Base-by-base conservation (phyloP, 2,888 invertebrate genomes). In the Ectemnius cavifrons region DNA sequence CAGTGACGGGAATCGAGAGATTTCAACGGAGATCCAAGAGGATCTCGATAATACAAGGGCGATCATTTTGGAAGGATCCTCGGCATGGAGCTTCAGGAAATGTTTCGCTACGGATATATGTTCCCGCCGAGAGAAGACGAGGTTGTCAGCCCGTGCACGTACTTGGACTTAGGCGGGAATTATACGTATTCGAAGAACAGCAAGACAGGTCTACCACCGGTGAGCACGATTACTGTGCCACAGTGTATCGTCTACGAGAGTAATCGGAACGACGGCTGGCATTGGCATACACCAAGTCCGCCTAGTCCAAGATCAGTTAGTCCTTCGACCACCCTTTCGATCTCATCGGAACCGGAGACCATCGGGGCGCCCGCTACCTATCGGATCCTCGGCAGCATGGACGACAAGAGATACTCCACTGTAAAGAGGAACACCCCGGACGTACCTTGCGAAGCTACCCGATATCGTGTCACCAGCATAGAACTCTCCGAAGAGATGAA, bases 271-370 rank as follows among this genome's bases (percentile, higher is more conserved):
- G 91, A 91, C 78, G 90, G 90, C 5, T 91, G 91, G 90, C 88
- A 91, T 71, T 91, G 91, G 90, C 88, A 91, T 71, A 90, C 91
- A 1, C 91, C 91, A 1, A 90, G 90, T 73, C 90, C 90, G 0
- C 87, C 89, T 0, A 90, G 90, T 73, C 67, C 89, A 6, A 79
- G 90, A 18, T 91, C 91, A 0, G 84, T 91, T 16, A 91, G 90
- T 68, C 91, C 90, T 0, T 85, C 89, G 2, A 88, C 86, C 14
- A 89, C 87, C 0, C 45, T 83, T 16, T 89, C 90, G 2, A 79
- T 86, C 0, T 83, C 87, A 1, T 89, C 90, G 2, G 90, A 89
- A 59, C 82, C 89, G 1, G 88, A 89, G 6, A 82, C 71, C 23
- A 59, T 78, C 11, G 66, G 52, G 8, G 65, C 72, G 1, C 67